Conservation (phyloP, 2,113 vertebrate species). For the Sceloporus undulatus region DNA sequence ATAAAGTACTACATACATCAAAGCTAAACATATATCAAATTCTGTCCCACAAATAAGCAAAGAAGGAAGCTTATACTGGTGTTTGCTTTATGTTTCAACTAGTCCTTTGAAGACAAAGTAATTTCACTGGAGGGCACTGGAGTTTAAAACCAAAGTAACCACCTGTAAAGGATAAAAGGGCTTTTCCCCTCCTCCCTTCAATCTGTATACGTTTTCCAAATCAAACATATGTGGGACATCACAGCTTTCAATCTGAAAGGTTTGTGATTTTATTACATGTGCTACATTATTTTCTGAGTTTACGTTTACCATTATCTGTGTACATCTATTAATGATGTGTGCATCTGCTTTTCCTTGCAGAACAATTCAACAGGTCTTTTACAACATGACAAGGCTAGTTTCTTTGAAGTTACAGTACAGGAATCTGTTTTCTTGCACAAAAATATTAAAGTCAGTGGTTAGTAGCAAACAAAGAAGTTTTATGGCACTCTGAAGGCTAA, state of each 20-base stretch:
- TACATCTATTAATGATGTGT: not conserved
- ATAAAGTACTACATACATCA: conserved; percentile 38
- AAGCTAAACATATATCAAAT: conserved; percentile 29
- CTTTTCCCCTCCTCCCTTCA: not conserved
- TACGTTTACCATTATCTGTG: not conserved
- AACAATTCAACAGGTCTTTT: conserved; percentile 12
- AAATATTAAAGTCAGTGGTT: not conserved
- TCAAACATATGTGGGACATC: not conserved
- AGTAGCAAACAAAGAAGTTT: not conserved
- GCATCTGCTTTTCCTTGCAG: conserved; percentile 44
- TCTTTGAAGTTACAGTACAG: conserved; percentile 35
- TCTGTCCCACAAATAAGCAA: conserved; percentile 4
- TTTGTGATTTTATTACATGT: not conserved
- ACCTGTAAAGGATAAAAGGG: conserved; percentile 33
- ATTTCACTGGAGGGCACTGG: conserved; percentile 51
- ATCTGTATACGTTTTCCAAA: conserved; percentile 43
- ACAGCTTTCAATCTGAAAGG: not conserved
- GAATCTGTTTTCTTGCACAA: too few relatives aligned
- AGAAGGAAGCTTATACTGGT: conserved; percentile 41
- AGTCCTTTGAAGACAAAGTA: conserved; percentile 42
- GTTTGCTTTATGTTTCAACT: conserved; percentile 53
- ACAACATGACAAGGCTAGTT: conserved; percentile 44
- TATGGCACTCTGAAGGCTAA: not conserved
- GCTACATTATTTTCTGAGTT: not conserved
- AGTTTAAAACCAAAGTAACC: conserved; percentile 23